Conservation (phyloP, 2,113 vertebrate genomes). For the Mola mola region DNA sequence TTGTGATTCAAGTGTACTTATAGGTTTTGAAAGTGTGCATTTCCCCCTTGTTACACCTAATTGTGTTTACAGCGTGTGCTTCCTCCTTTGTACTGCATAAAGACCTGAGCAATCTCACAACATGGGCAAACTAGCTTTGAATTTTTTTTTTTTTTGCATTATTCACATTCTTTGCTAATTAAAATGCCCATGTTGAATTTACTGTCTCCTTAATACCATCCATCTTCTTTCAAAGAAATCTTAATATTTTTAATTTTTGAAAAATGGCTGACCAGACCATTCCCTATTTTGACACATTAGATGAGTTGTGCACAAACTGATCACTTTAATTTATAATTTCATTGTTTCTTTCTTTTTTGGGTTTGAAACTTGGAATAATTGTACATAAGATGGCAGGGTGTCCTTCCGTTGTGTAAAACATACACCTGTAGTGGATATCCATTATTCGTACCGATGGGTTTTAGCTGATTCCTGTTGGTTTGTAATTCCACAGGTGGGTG, state of each 20-base stretch:
- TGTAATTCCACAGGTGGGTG: conserved; percentile 57
- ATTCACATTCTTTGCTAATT: conserved; percentile 32
- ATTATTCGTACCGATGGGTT: conserved; percentile 68
- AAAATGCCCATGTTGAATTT: conserved; percentile 9
- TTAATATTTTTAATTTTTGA: conserved; percentile 25
- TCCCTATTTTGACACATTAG: conserved; percentile 5
- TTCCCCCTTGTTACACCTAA: conserved; percentile 31
- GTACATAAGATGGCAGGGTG: conserved; percentile 54
- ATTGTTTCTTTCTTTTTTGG: conserved; percentile 15
- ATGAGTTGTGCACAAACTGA: conserved; percentile 33
- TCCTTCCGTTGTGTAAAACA: conserved; percentile 54
- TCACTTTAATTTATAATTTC: conserved; percentile 41
- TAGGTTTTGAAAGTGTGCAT: conserved; percentile 38
- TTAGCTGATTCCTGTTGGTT: conserved; percentile 68
- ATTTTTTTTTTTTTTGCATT: conserved; percentile 2
- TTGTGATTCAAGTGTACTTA: conserved; percentile 76
- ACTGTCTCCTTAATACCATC: conserved; percentile 28
- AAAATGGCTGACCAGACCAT: conserved; percentile 10
- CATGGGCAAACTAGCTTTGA: background rate
- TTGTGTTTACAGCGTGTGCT: conserved; percentile 53
- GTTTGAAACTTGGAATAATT: conserved; percentile 59
- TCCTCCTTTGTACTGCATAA: conserved; percentile 1
- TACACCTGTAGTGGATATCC: conserved; percentile 60
- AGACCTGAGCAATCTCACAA: conserved; percentile 10
- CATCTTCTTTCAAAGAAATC: conserved; percentile 7